Evolutionary conservation across 2,113 vertebrate genomes (phyloP).

Genomic region (Menura novaehollandiae): DNA sequence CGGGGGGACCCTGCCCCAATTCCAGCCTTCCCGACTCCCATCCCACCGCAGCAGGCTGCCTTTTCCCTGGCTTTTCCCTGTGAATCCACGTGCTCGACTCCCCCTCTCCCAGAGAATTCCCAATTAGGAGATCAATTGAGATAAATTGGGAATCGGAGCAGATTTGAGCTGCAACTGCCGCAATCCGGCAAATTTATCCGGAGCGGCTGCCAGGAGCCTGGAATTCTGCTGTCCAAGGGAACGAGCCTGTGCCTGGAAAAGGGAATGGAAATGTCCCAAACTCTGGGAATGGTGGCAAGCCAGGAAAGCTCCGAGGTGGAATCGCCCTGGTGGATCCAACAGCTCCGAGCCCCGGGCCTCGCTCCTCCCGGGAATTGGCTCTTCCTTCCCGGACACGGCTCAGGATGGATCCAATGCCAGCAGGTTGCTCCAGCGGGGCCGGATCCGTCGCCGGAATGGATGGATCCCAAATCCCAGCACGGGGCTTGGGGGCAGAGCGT

Average conservation of each 20-base stretch:
- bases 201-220: neutral
- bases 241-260: neutral
- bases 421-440: neutral
- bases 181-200: neutral
- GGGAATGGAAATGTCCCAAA: neutral
- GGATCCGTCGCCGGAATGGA: neutral
- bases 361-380: neutral
- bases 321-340: neutral
- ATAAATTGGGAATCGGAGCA: neutral
- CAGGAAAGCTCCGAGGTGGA: neutral
- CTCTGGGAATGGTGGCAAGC: fast-evolving
- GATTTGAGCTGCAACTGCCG: neutral
- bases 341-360: neutral
- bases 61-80: neutral
- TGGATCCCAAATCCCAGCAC: neutral
- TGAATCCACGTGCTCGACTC: neutral
- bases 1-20: neutral
- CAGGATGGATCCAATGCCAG: neutral
- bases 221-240: neutral
- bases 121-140: slow-evolving; percentile 31
- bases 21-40: neutral
- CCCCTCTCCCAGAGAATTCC: neutral
- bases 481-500: fast-evolving
- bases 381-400: neutral
- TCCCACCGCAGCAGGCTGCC: neutral